phyloP scores from a whole-genome alignment of 2,888 invertebrate genomes.

The Drosophila infuscata region DNA sequence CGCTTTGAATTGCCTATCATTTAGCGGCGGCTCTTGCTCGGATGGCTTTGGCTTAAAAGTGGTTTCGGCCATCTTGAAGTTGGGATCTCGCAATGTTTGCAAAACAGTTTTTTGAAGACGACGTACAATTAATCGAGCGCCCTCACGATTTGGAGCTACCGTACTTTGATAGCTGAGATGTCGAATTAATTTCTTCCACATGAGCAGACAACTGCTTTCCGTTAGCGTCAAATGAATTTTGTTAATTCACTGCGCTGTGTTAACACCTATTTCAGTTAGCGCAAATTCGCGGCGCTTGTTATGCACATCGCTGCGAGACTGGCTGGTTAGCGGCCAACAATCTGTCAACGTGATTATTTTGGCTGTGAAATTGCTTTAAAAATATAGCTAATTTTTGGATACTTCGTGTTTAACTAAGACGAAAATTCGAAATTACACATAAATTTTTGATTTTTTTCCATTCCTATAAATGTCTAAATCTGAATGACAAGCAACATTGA shows the following conservation, averaged over 20 bases:
- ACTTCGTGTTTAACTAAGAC: conserved; percentile 1
- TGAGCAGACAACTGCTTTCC: conserved; percentile 53
- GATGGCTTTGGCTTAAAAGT: conserved; percentile 25
- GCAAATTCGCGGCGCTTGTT: conserved; percentile 40
- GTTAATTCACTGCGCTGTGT: conserved; percentile 27
- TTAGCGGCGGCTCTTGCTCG: conserved; percentile 22
- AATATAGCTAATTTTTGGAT: background rate
- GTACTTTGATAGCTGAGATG: conserved; percentile 47
- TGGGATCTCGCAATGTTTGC: conserved; percentile 59
- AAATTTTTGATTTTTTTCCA: conserved; percentile 52
- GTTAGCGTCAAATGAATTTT: conserved; percentile 29
- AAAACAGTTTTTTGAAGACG: conserved; percentile 64
- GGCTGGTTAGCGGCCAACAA: conserved; percentile 14
- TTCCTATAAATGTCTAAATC: conserved; percentile 20
- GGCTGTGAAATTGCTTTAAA: conserved; percentile 25
- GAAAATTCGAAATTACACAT: conserved; percentile 38
- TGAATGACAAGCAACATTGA: conserved; percentile 26
- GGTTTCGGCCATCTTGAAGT: conserved; percentile 62
- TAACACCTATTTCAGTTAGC: conserved; percentile 36
- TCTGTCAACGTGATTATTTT: conserved; percentile 27
- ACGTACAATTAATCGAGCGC: conserved; percentile 54
- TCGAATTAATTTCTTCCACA: conserved; percentile 55
- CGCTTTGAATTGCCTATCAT: conserved; percentile 24
- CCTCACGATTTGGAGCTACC: conserved; percentile 47
- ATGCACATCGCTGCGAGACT: conserved; percentile 41